phyloP scores from a whole-genome alignment of 2,113 vertebrate species.

The Recurvirostra avosetta region DNA sequence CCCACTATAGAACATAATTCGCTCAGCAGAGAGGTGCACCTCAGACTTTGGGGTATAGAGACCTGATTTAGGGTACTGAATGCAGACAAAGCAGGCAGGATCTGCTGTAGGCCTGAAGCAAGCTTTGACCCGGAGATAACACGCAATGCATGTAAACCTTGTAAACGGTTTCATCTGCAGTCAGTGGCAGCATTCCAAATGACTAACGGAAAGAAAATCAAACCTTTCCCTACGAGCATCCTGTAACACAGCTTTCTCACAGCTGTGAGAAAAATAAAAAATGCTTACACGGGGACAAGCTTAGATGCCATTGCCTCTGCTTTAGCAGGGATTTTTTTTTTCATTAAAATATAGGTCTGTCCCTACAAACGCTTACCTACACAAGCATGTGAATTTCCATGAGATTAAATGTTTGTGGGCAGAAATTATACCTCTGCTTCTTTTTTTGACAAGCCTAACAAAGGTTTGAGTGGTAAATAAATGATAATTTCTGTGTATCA shows the following conservation, averaged over 20 bases:
- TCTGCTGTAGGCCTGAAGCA: neutral
- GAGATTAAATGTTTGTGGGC: neutral
- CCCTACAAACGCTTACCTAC: neutral
- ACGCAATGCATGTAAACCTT: neutral
- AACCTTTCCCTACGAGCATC: neutral
- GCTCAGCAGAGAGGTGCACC: neutral
- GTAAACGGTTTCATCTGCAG: neutral
- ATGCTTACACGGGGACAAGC: neutral
- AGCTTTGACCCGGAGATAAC: neutral
- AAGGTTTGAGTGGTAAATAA: neutral
- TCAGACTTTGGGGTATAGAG: neutral
- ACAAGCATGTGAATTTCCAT: neutral
- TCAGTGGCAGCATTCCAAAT: conserved; percentile 6
- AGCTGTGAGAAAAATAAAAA: neutral
- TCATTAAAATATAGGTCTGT: neutral
- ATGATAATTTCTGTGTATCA: neutral
- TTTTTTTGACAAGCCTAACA: neutral
- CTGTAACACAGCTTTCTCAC: neutral
- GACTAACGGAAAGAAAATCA: neutral
- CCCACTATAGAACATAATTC: accelerated
- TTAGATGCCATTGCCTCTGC: neutral
- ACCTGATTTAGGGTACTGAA: neutral
- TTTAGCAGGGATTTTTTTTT: neutral
- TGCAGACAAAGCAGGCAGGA: neutral
- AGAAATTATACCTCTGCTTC: neutral